Evolutionary conservation across 2,888 invertebrate genomes (phyloP).

Genomic region (Meganola albula): DNA sequence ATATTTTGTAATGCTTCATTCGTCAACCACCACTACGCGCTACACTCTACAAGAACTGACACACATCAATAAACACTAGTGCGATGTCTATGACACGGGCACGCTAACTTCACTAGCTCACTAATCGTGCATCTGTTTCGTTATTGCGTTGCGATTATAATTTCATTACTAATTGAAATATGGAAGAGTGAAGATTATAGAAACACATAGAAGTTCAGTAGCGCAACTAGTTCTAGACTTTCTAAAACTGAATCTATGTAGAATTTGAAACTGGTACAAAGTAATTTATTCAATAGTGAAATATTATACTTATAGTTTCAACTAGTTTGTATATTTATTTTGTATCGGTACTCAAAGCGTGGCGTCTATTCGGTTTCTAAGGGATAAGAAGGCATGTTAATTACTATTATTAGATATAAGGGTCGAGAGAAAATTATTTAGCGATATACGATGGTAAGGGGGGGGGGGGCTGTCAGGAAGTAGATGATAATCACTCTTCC

Average conservation of each 20-base stretch:
- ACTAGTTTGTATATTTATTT: conserved; percentile 31
- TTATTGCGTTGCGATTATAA: conserved; percentile 42
- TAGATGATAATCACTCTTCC: conserved; percentile 74
- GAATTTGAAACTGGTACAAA: conserved; percentile 21
- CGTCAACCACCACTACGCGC: conserved; percentile 36
- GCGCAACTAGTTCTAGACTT: conserved; percentile 51
- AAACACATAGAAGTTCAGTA: conserved; percentile 53
- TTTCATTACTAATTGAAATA: conserved; percentile 57
- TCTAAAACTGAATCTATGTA: conserved; percentile 31
- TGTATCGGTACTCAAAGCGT: conserved; percentile 29
- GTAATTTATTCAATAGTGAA: conserved; percentile 15
- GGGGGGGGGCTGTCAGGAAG: conserved; percentile 24
- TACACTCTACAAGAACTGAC: conserved; percentile 53
- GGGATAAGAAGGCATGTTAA: conserved; percentile 14
- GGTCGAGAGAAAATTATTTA: conserved; percentile 37
- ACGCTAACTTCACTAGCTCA: conserved; percentile 51
- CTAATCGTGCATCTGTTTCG: conserved; percentile 64
- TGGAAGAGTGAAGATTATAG: conserved; percentile 74
- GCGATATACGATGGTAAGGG: conserved; percentile 24
- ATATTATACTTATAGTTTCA: conserved; percentile 13
- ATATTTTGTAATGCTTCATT: conserved; percentile 34
- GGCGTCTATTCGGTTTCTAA: conserved; percentile 22
- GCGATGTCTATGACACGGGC: conserved; percentile 50
- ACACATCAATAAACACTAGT: conserved; percentile 59
- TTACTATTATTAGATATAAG: conserved; percentile 11